Conservation (phyloP, 1,140 invertebrate genomes). For the Bombus pyrosoma region DNA sequence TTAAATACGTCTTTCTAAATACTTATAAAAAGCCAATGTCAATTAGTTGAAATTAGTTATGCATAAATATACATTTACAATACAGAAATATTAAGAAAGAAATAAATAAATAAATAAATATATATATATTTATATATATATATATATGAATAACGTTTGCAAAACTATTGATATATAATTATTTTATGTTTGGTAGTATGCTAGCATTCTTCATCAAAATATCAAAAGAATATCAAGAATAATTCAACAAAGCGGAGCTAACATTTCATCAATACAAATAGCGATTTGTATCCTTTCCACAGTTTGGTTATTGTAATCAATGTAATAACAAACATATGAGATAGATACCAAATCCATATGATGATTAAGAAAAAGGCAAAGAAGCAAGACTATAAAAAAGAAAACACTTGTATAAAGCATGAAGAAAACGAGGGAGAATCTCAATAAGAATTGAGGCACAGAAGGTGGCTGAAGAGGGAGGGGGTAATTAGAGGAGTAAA, state of each 20-base stretch:
- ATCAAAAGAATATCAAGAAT: neutral
- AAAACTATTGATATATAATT: neutral
- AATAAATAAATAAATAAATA: neutral
- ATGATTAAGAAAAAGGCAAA: neutral
- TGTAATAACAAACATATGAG: slow-evolving; percentile 3
- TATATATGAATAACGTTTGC: neutral
- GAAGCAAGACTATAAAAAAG: neutral
- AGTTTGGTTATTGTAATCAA: slow-evolving; percentile 27
- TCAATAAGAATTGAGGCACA: slow-evolving; percentile 10
- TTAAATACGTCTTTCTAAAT: slow-evolving; percentile 39
- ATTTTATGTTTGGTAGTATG: neutral
- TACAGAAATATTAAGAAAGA: neutral
- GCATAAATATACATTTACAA: neutral
- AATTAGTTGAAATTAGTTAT: slow-evolving; percentile 7
- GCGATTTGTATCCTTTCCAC: neutral
- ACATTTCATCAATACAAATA: neutral
- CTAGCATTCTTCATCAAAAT: neutral
- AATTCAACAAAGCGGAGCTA: neutral
- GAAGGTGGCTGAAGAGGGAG: slow-evolving; percentile 56
- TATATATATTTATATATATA: slow-evolving; percentile 7
- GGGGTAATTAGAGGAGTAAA: slow-evolving; percentile 77
- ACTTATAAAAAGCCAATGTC: slow-evolving; percentile 23
- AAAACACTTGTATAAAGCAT: neutral
- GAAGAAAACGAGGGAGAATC: slow-evolving; percentile 49
- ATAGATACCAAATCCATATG: slow-evolving; percentile 8